Evolutionary conservation across 2,888 invertebrate genomes (phyloP), one percentile per base, ranked within the genome.

Genomic region (Sialis lutaria): DNA sequence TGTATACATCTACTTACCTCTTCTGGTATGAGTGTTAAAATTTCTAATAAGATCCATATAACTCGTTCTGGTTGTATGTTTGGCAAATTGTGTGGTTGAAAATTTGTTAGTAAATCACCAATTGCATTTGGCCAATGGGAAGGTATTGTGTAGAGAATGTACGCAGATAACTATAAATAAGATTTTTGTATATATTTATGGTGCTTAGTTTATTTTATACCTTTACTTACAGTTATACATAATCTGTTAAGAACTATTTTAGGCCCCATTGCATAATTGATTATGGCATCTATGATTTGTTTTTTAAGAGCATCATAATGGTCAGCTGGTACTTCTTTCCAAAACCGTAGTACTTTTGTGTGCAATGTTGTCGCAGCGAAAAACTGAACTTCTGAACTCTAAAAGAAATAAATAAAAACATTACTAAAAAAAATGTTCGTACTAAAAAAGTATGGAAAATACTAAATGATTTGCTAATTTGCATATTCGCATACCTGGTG

Each of bases 311-410:
- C 76, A 50, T 79, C 77, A 62, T 87, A 82, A 58, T 83, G 85
- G 50, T 82, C 82, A 44, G 73, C 69, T 6, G 91, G 90, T 31
- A 93, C 75, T 67, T 92, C 90, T 59, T 76, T 73, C 89, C 90
- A 93, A 59, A 80, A 82, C 59, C 87, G 82, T 55, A 87, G 76
- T 45, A 95, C 75, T 64, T 95, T 95, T 1, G 82, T 79, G 58
- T 93, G 87, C 22, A 95, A 65, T 31, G 90, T 90, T 43, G 86
- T 86, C 5, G 93, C 93, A 47, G 86, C 93, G 71, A 89, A 95
- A 67, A 90, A 93, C 64, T 93, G 92, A 33, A 91, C 84, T 69
- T 92, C 92, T 53, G 82, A 79, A 48, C 77, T 73, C 89, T 90
- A 62, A 42, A 72, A 69, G 50, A 49, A 50, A 13, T 22, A 49